phyloP scores from a whole-genome alignment of 2,888 invertebrate species.

The Sinhomidia bicolor region DNA sequence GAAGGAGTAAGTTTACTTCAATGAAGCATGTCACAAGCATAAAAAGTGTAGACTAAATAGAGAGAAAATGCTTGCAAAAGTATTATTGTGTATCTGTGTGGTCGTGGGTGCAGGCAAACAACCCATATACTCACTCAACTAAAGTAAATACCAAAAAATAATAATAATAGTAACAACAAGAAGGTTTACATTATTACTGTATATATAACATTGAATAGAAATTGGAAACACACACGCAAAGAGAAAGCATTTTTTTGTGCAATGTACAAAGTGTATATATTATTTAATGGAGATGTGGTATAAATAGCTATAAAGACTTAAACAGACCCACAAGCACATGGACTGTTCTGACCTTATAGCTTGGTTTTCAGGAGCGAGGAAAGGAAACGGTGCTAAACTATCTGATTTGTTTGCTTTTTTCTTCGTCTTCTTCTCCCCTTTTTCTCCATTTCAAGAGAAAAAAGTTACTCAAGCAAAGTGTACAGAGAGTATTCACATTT shows the following conservation, averaged over 20 bases:
- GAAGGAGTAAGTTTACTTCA: conserved; percentile 42
- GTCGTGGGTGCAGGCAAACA: neutral
- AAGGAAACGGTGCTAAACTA: conserved; percentile 55
- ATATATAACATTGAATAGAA: neutral
- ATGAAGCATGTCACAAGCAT: conserved; percentile 54
- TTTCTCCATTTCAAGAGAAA: neutral
- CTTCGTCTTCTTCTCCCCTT: neutral
- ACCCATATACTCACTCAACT: conserved; percentile 40
- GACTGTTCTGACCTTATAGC: conserved; percentile 32
- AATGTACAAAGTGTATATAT: too few species aligned
- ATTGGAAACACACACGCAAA: too few species aligned
- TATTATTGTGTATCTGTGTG: too few species aligned
- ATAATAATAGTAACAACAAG: neutral
- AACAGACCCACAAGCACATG: neutral
- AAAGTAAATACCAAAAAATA: conserved; percentile 55
- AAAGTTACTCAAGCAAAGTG: neutral
- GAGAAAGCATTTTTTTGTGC: too few species aligned
- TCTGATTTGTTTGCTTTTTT: conserved; percentile 62
- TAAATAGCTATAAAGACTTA: neutral
- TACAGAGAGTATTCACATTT: conserved; percentile 37
- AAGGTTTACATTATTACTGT: neutral
- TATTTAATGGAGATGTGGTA: conserved; percentile 2
- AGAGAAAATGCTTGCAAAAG: conserved; percentile 25
- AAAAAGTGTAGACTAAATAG: conserved; percentile 41
- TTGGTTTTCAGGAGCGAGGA: neutral